phyloP scores from a whole-genome alignment of 2,888 invertebrate species.

The Gonocerus acuteangulatus region DNA sequence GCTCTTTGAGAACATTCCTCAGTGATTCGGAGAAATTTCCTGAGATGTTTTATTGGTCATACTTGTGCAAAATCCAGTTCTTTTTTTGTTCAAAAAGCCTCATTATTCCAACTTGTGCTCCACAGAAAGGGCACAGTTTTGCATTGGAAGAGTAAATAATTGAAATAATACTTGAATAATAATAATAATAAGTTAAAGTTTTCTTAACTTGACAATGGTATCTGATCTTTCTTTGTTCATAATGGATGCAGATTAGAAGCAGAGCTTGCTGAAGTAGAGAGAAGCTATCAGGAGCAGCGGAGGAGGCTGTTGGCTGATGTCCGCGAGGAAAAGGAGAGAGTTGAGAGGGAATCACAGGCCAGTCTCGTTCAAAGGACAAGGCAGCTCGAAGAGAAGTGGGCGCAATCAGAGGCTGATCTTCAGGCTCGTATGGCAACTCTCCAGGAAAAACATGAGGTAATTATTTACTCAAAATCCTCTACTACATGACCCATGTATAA shows the following conservation, averaged over 20 bases:
- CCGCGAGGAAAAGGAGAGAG: conserved; percentile 45
- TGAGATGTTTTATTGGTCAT: no score
- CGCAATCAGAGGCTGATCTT: conserved; percentile 34
- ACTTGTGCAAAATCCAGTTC: no score
- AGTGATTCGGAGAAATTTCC: no score
- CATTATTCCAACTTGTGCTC: no score
- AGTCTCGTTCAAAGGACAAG: conserved; percentile 38
- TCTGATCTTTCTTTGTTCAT: no score
- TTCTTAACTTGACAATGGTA: no score
- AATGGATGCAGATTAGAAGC: conserved; percentile 51
- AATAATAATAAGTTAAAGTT: no score
- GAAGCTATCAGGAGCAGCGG: conserved; percentile 51
- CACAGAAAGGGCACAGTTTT: no score
- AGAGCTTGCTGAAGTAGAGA: conserved; percentile 50
- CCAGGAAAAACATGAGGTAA: conserved; percentile 33
- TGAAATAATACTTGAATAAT: no score
- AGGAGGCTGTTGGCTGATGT: conserved; percentile 48
- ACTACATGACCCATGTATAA: neutral
- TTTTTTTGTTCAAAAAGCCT: no score
- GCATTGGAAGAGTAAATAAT: no score
- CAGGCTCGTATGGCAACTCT: conserved; percentile 31
- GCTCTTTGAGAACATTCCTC: no score
- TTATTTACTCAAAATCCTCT: neutral
- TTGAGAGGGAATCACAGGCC: conserved; percentile 40
- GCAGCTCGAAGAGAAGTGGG: conserved; percentile 38